Evolutionary conservation across 64 coral and sea anemone species (phyloP), one percentile per base, ranked within the genome.

Genomic region (Dendronephthya gigantea): DNA sequence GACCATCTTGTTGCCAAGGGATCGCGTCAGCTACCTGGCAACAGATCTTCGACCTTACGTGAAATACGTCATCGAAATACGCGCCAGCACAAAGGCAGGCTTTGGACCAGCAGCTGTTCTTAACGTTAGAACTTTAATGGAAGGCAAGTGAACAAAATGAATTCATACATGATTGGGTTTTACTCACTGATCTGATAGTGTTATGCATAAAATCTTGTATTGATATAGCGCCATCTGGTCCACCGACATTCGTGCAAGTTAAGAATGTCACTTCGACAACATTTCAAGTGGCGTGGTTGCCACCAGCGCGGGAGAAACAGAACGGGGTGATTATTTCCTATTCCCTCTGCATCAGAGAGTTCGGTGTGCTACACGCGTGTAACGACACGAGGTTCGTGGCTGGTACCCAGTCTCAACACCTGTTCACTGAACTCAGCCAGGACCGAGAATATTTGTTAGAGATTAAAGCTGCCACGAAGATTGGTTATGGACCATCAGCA

Each of bases 401-500:
- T 79, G 72, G 36, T 34, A 2, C 8, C 30, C 4, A 79, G 36
- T 39, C 32, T 12, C 29, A 19, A 29, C 36, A 36, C 11, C 22
- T 79, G 31, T 79, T 79, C 16, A 79, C 72, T 33, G 31, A 29
- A 19, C 72, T 79, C 30, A 79, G 8, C 30, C 25, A 30, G 0
- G 72, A 79, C 72, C 30, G 32, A 28, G 32, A 79, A 12, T 79
- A 79, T 79, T 39, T 36, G 32, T 29, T 79, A 33, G 72, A 79
- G 37, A 79, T 79, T 79, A 29, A 35, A 79, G 72, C 72, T 79
- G 25, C 72, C 30, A 79, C 72, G 6, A 79, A 79, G 32, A 79
- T 79, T 15, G 72, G 72, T 17, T 79, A 28, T 79, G 72, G 72
- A 35, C 72, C 72, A 0, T 79, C 72, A 0, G 72, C 30, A 0